phyloP scores from a whole-genome alignment of 2,113 vertebrate genomes.

The Hassar affinis region DNA sequence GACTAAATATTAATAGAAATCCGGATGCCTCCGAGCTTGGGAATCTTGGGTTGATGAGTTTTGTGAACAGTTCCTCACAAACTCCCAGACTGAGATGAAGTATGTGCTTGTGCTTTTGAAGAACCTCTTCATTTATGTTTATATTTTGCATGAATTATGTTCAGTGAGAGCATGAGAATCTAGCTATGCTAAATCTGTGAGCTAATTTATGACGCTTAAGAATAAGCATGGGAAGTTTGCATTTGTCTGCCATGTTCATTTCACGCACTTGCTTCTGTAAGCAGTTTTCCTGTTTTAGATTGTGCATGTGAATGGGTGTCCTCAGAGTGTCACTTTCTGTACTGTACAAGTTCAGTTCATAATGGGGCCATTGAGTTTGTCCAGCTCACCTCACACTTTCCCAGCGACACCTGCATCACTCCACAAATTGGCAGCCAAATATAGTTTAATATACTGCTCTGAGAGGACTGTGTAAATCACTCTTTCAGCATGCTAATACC shows the following conservation, averaged over 20 bases:
- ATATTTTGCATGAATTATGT: conserved; percentile 12
- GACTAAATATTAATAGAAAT: conserved; percentile 60
- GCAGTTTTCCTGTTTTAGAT: conserved; percentile 16
- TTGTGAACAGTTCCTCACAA: conserved; percentile 16
- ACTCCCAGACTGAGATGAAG: not conserved
- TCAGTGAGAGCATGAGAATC: conserved; percentile 4
- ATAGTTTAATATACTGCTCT: conserved; percentile 67
- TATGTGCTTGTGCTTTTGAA: conserved; percentile 21
- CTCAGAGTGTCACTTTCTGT: conserved; percentile 44
- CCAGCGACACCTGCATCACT: conserved; percentile 68
- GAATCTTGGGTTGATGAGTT: conserved; percentile 14
- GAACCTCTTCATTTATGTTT: conserved; percentile 26
- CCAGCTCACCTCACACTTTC: conserved; percentile 66
- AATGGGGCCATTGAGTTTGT: conserved; percentile 65
- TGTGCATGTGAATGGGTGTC: conserved; percentile 19
- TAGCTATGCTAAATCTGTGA: not conserved
- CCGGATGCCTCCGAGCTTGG: not conserved
- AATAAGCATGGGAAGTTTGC: not conserved
- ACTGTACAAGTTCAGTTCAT: conserved; percentile 58
- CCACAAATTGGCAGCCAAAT: conserved; percentile 68
- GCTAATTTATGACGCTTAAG: not conserved
- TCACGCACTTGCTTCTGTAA: conserved; percentile 1
- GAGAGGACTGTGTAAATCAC: conserved; percentile 70
- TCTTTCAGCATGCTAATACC: conserved; percentile 54
- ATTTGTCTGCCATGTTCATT: conserved; percentile 9